These are phyloP conservation scores for Pissodes strobi DNA, from an alignment of 1,140 invertebrate genomes.

Conservation along the genomic window DNA sequence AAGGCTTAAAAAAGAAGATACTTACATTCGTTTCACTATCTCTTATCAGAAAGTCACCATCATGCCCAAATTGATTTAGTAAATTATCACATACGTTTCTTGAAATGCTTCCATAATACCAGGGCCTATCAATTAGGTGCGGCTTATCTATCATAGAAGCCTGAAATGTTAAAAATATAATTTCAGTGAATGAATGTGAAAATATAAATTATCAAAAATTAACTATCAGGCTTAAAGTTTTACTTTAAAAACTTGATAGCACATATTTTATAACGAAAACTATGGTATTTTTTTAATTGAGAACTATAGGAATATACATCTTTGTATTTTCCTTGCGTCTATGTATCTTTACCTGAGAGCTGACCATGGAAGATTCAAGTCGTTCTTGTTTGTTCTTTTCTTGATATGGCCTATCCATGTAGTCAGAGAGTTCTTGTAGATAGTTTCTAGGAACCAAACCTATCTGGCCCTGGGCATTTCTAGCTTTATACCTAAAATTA, in stretches of 20 bases:
- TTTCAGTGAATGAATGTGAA: too few relatives aligned
- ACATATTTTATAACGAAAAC: too few relatives aligned
- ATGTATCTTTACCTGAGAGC: constrained; percentile 50
- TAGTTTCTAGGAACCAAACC: constrained; percentile 97
- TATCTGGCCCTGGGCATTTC: constrained; percentile 87
- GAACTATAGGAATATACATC: too few relatives aligned
- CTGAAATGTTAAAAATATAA: too few relatives aligned
- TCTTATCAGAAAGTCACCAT: constrained; percentile 97
- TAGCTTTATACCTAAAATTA: constrained; percentile 80
- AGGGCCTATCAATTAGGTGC: constrained; percentile 79
- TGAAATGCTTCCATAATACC: constrained; percentile 97
- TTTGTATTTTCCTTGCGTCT: too few relatives aligned
- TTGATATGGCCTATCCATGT: constrained; percentile 80
- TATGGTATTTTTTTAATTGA: too few relatives aligned
- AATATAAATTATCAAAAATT: too few relatives aligned
- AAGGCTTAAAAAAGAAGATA: too few relatives aligned
- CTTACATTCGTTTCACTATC: constrained; percentile 98
- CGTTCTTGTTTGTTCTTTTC: constrained; percentile 61
- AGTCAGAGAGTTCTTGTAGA: constrained; percentile 87
- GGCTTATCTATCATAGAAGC: constrained; percentile 62
- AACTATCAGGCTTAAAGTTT: too few relatives aligned
- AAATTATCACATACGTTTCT: constrained; percentile 93
- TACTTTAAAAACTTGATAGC: too few relatives aligned
- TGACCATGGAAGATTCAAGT: constrained; percentile 56
- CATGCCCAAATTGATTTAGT: constrained; percentile 90